These are phyloP conservation scores for Helicoverpa zea DNA, from an alignment of 1,140 invertebrate species.

Conservation along the genomic window DNA sequence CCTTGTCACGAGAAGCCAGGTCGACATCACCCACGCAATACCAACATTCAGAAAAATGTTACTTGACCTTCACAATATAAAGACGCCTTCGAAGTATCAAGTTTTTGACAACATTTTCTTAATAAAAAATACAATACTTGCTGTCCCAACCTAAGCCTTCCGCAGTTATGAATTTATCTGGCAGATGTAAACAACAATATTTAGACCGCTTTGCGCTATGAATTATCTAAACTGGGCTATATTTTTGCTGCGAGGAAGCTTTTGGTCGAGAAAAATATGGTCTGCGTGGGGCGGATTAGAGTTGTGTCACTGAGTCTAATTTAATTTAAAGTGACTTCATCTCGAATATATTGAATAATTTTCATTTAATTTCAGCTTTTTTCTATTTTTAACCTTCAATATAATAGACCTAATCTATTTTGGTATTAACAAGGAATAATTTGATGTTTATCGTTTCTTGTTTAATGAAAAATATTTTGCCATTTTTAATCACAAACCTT, in stretches of 20 bases:
- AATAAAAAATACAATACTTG: neutral
- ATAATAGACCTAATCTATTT: too few relatives aligned
- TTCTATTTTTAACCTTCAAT: too few relatives aligned
- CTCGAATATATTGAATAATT: neutral
- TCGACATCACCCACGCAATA: conserved; percentile 41
- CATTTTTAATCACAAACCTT: neutral
- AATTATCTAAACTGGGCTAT: conserved; percentile 23
- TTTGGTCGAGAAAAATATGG: conserved; percentile 21
- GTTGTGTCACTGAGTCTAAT: neutral
- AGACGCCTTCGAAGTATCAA: neutral
- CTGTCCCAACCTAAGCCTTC: conserved; percentile 9
- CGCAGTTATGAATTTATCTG: conserved; percentile 14
- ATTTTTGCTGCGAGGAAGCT: conserved; percentile 14
- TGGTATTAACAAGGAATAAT: too few relatives aligned
- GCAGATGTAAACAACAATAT: conserved; percentile 20
- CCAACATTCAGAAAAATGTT: conserved; percentile 33
- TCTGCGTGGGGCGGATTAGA: neutral
- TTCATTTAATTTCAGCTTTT: too few relatives aligned
- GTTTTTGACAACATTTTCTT: neutral
- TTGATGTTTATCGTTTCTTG: too few relatives aligned
- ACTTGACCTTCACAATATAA: conserved; percentile 1
- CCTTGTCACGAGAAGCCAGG: conserved; percentile 47
- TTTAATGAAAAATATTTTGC: neutral
- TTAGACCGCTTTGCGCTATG: conserved; percentile 22
- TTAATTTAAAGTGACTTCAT: neutral